These are phyloP conservation scores for Calameuta pallipes DNA, from an alignment of 2,888 invertebrate species.

Conservation along the genomic window DNA sequence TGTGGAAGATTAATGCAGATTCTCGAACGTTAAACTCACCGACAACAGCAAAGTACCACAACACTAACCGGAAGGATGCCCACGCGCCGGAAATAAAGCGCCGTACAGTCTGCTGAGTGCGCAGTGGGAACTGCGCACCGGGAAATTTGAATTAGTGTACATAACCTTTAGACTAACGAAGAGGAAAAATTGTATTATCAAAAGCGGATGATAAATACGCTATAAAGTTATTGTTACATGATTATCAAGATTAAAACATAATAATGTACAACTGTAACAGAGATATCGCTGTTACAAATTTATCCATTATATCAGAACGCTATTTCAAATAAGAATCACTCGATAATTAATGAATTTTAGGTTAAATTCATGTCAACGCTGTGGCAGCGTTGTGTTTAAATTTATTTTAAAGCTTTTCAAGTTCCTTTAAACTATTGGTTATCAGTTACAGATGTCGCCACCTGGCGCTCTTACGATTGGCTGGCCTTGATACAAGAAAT, in stretches of 20 bases:
- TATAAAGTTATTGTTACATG: no score
- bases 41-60: constrained; percentile 35
- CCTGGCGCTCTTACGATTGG: not conserved
- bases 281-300: no score
- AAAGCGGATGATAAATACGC: no score
- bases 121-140: not conserved
- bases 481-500: not conserved
- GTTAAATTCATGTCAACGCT: not conserved
- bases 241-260: no score
- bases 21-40: constrained; percentile 40
- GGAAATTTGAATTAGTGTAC: not conserved
- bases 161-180: no score
- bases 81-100: constrained; percentile 7
- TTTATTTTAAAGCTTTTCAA: not conserved
- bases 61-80: constrained; percentile 45
- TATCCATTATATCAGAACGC: no score
- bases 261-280: no score
- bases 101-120: not conserved
- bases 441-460: not conserved
- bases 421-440: not conserved
- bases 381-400: not conserved
- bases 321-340: not conserved
- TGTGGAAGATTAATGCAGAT: constrained; percentile 11
- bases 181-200: no score
- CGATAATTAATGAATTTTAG: not conserved